These are phyloP conservation scores for Drosophila pectinifera DNA, from an alignment of 1,140 invertebrate species.

Conservation along the genomic window DNA sequence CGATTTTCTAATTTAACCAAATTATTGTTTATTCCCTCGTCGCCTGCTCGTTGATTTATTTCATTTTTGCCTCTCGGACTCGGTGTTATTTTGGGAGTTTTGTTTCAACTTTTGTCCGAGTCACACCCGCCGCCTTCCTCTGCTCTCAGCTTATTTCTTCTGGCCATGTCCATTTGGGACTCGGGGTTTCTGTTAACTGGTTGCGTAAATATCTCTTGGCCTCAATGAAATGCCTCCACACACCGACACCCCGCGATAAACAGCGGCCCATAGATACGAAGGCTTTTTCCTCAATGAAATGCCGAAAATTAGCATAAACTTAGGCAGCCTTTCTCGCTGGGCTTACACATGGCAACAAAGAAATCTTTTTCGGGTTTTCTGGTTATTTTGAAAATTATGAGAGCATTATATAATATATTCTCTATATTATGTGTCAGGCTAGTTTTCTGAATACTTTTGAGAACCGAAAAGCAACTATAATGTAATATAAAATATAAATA, in stretches of 20 bases:
- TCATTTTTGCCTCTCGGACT: constrained; percentile 31
- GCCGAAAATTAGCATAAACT: constrained; percentile 75
- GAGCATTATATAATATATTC: not conserved
- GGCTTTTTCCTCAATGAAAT: constrained; percentile 79
- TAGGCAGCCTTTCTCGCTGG: constrained; percentile 40
- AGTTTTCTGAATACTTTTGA: not conserved
- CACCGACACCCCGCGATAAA: constrained; percentile 10
- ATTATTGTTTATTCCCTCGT: constrained; percentile 69
- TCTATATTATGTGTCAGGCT: not conserved
- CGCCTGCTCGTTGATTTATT: constrained; percentile 53
- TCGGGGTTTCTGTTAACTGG: constrained; percentile 68
- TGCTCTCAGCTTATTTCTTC: constrained; percentile 3
- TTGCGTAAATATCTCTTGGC: constrained; percentile 70
- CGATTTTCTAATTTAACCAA: constrained; percentile 82
- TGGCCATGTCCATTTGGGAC: constrained; percentile 18
- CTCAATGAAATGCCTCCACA: constrained; percentile 72
- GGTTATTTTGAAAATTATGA: not conserved
- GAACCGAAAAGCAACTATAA: not conserved
- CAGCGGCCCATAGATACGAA: constrained; percentile 30
- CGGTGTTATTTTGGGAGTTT: constrained; percentile 38
- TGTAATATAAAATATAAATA: not conserved
- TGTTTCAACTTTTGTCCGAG: constrained; percentile 40
- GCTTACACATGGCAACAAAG: constrained; percentile 28
- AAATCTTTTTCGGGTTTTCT: not conserved
- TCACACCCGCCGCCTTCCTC: not conserved